A percentile compares a stretch with the other conserved stretches of the same genome.
Conservation (phyloP, 2,113 vertebrate genomes). For the Nymphicus hollandicus region DNA sequence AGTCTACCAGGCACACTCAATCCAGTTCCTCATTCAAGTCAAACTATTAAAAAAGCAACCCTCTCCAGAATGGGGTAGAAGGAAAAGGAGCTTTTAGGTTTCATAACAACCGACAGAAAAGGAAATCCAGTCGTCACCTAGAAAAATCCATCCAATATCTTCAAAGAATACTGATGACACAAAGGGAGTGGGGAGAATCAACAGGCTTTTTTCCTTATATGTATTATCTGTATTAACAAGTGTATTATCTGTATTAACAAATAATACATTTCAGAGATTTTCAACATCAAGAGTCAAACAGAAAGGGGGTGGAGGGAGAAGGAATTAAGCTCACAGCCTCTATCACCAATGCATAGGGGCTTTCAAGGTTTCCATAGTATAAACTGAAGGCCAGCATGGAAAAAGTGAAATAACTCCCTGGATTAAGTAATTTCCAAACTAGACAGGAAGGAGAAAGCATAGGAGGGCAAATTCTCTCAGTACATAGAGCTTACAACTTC, state of each 20-base stretch:
- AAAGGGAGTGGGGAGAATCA: rapidly evolving
- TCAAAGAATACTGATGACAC: not conserved
- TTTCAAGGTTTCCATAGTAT: not conserved
- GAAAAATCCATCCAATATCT: not conserved
- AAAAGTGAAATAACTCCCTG: not conserved
- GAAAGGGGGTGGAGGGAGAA: not conserved
- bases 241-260: not conserved
- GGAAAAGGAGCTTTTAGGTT: not conserved
- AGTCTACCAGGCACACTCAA: not conserved
- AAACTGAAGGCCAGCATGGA: not conserved
- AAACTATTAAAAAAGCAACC: not conserved
- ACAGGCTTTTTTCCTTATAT: not conserved
- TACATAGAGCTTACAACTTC: not conserved
- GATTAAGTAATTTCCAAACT: not conserved
- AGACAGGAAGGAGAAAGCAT: not conserved
- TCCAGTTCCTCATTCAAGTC: not conserved
- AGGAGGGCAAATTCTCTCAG: not conserved
- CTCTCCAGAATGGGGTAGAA: not conserved
- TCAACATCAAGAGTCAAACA: not conserved
- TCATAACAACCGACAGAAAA: not conserved
- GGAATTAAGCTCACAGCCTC: not conserved
- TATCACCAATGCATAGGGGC: not conserved
- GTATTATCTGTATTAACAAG: not conserved
- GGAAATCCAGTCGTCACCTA: not conserved
- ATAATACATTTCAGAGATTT: not conserved